Evolutionary conservation across 2,888 invertebrate species (phyloP), one percentile per base, ranked within the genome.

Genomic region (Drosophila neotestacea): DNA sequence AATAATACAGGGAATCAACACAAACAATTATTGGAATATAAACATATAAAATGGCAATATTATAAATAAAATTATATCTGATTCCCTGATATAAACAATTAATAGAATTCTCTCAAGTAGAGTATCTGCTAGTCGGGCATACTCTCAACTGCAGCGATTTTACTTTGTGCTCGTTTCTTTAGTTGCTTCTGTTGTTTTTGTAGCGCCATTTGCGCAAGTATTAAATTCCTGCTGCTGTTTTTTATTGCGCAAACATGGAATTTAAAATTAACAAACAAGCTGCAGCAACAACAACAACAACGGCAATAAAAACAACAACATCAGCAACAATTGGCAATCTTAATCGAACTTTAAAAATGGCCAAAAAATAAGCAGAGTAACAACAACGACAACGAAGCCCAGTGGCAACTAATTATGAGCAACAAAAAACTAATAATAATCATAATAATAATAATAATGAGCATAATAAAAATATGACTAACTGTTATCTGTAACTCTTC

Each of bases 211-310:
- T 83, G 54, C 46, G 70, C 79, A 67, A 85, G 87, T 85, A 85
- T 85, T 78, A 85, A 85, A 84, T 84, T 87, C 87, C 77, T 16
- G 58, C 47, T 70, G 71, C 66, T 77, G 62, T 55, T 78, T 83
- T 82, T 83, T 85, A 85, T 79, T 59, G 83, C 85, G 73, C 68
- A 83, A 84, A 84, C 87, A 85, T 85, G 84, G 79, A 85, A 85
- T 85, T 87, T 85, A 85, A 85, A 85, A 85, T 87, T 82, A 87
- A 86, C 87, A 80, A 83, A 64, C 60, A 65, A 75, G 70, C 81
- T 58, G 64, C 75, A 75, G 38, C 71, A 51, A 47, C 46, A 52
- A 7, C 30, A 69, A 56, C 47, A 70, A 67, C 58, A 67, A 10
- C 51, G 75, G 59, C 22, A 69, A 56, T 47, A 70, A 67, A 52